These are phyloP conservation scores for Drosophila aff. DNA, from an alignment of 1,140 invertebrate genomes.

Conservation along the genomic window DNA sequence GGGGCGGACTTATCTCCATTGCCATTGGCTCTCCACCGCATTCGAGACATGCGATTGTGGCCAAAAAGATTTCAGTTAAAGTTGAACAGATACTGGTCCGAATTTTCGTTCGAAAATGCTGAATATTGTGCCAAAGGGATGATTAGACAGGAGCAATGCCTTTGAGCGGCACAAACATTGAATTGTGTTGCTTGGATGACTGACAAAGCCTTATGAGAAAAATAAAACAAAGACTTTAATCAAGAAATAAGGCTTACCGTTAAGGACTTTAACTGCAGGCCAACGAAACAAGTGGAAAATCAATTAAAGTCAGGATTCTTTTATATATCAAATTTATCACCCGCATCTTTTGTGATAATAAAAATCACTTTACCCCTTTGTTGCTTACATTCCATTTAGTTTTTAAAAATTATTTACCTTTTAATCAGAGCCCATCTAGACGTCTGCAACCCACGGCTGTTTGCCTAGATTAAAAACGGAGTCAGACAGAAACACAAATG, in stretches of 20 bases:
- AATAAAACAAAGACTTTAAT: not conserved
- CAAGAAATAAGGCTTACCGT: not conserved
- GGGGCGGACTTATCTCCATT: slow-evolving; percentile 49
- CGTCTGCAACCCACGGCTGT: slow-evolving; percentile 59
- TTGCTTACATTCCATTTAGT: slow-evolving; percentile 11
- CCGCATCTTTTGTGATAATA: not conserved
- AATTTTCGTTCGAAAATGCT: slow-evolving; percentile 1
- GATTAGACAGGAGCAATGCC: not conserved
- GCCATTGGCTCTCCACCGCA: slow-evolving; percentile 19
- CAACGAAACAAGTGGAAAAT: not conserved
- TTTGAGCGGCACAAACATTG: slow-evolving; percentile 1
- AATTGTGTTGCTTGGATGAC: not conserved
- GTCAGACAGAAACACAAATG: slow-evolving; percentile 43
- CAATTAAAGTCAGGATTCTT: not conserved
- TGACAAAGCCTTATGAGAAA: not conserved
- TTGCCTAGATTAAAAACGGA: slow-evolving; percentile 41
- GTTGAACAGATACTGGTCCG: slow-evolving; percentile 21
- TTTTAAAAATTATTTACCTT: slow-evolving; percentile 12
- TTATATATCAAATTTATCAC: not conserved
- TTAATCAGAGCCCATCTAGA: slow-evolving; percentile 46
- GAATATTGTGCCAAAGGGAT: slow-evolving; percentile 18
- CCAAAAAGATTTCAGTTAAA: slow-evolving; percentile 32
- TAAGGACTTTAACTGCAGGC: not conserved
- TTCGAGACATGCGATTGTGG: slow-evolving; percentile 49
- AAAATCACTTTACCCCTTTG: not conserved